These are phyloP conservation scores for Montipora capricornis DNA, from an alignment of 64 coral and sea anemone species.

Conservation along the genomic window DNA sequence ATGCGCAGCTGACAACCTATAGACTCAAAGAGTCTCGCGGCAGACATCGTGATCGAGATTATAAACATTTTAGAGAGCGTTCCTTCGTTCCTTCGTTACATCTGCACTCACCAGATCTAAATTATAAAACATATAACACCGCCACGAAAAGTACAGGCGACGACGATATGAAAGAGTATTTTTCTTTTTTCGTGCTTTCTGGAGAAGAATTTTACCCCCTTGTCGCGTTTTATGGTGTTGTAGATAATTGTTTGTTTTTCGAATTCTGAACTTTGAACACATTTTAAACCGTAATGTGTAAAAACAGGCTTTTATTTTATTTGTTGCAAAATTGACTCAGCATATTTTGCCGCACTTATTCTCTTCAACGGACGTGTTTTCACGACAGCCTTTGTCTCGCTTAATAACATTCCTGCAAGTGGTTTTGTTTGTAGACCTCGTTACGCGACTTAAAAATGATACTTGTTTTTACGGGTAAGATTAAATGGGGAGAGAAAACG, in stretches of 20 bases:
- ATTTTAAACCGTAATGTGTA: too few species aligned
- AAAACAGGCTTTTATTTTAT: too few species aligned
- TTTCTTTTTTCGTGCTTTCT: slow-evolving; percentile 20
- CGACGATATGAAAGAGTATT: background rate
- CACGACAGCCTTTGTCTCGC: too few species aligned
- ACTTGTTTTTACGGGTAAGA: too few species aligned
- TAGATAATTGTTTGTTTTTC: background rate
- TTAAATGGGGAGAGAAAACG: too few species aligned
- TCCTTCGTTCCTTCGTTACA: slow-evolving; percentile 10
- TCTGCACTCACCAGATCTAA: background rate
- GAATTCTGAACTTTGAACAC: background rate
- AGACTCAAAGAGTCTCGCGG: background rate
- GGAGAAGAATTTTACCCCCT: background rate
- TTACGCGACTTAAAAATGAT: too few species aligned
- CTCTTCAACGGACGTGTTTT: too few species aligned
- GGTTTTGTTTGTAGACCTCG: too few species aligned
- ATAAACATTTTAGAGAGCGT: background rate
- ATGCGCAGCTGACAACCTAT: background rate
- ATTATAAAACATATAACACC: background rate
- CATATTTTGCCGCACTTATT: too few species aligned
- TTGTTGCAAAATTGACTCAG: too few species aligned
- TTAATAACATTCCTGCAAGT: too few species aligned
- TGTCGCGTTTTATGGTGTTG: background rate
- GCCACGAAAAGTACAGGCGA: background rate
- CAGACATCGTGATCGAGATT: background rate